Percentiles rank a stretch among this genome's conserved stretches.
phyloP scores from a whole-genome alignment of 1,140 invertebrate species.

The Lethocerus indicus region DNA sequence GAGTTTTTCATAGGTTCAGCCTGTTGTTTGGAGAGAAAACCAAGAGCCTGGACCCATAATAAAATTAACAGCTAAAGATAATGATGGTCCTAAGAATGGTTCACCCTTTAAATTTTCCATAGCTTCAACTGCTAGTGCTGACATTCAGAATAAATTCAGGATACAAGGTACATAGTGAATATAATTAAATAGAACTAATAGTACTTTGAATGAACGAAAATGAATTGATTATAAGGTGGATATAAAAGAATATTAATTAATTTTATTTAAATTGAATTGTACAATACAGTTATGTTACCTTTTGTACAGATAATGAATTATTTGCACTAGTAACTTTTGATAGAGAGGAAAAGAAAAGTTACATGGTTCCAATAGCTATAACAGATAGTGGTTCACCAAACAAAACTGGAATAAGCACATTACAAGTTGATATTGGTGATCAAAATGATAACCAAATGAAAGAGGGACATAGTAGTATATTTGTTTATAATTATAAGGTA shows the following conservation, averaged over 20 bases:
- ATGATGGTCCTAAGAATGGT: constrained; percentile 60
- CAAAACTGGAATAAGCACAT: constrained; percentile 51
- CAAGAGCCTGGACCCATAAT: constrained; percentile 46
- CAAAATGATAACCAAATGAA: constrained; percentile 75
- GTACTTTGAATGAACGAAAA: too few species aligned
- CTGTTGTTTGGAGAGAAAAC: constrained; percentile 71
- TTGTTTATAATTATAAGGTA: constrained; percentile 81
- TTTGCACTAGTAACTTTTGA: constrained; percentile 59
- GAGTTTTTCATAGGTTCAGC: constrained; percentile 33
- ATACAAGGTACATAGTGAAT: constrained; percentile 32
- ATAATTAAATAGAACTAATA: too few species aligned
- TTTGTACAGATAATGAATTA: constrained; percentile 24
- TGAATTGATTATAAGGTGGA: too few species aligned
- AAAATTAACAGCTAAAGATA: constrained; percentile 55
- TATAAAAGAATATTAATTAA: too few species aligned
- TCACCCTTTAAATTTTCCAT: constrained; percentile 61
- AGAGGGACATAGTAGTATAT: constrained; percentile 66
- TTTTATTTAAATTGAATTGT: too few species aligned
- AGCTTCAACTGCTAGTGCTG: constrained; percentile 40
- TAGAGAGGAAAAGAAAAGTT: constrained; percentile 73
- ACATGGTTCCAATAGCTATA: constrained; percentile 72
- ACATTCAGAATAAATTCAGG: constrained; percentile 51
- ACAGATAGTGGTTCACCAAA: constrained; percentile 58
- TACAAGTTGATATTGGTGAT: constrained; percentile 79
- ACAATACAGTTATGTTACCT: too few species aligned